Evolutionary conservation across 2,888 invertebrate species (phyloP).

Genomic region (Keiferia lycopersicella): DNA sequence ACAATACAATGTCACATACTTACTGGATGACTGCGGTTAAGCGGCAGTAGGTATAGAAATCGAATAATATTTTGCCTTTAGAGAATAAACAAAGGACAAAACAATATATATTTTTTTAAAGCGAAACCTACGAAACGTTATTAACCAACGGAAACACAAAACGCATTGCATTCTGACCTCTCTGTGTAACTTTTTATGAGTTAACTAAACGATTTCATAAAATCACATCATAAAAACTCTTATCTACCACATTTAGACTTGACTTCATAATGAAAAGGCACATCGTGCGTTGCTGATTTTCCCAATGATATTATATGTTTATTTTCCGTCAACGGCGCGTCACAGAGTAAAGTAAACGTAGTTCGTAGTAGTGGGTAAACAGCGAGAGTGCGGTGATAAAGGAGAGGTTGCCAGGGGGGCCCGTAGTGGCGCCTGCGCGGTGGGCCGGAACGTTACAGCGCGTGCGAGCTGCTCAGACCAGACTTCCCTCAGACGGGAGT

Average conservation of each 20-base stretch:
- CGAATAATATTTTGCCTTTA: too few species aligned
- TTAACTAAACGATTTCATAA: slow-evolving; percentile 1
- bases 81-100: too few species aligned
- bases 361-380: slow-evolving; percentile 40
- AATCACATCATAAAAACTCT: not conserved
- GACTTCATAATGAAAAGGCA: slow-evolving; percentile 8
- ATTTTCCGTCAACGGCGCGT: slow-evolving; percentile 52
- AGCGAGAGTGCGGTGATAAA: slow-evolving; percentile 50
- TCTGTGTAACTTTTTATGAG: not conserved
- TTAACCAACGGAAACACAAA: too few species aligned
- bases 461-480: slow-evolving; percentile 40
- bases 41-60: too few species aligned
- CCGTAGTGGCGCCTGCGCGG: slow-evolving; percentile 73
- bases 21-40: too few species aligned
- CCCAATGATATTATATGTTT: too few species aligned
- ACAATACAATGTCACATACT: too few species aligned
- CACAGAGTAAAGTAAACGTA: slow-evolving; percentile 55
- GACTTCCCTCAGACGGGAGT: slow-evolving; percentile 13
- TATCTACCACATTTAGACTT: not conserved
- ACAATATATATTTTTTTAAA: too few species aligned
- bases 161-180: not conserved
- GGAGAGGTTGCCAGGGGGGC: slow-evolving; percentile 47
- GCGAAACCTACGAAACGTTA: too few species aligned
- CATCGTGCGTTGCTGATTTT: slow-evolving; percentile 38
- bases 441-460: slow-evolving; percentile 48